Percentiles rank a stretch among this genome's conserved stretches.
phyloP scores from a whole-genome alignment of 2,888 invertebrate genomes.

The Apamea sordens region DNA sequence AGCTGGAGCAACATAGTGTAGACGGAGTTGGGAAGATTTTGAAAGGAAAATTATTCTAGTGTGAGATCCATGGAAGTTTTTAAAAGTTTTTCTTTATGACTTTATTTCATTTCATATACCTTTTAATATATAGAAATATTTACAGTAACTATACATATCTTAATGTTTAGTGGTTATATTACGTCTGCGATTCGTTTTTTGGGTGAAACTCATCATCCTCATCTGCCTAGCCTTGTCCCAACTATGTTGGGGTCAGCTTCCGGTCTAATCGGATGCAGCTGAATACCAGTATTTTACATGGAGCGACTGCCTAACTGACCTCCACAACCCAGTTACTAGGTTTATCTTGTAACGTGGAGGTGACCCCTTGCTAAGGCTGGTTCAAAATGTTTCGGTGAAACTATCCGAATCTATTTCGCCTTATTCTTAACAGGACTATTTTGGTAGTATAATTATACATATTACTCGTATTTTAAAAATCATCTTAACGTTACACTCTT shows the following conservation, averaged over 20 bases:
- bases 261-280: too few species aligned
- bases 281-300: too few species aligned
- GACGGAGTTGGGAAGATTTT: conserved; percentile 39
- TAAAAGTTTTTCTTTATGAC: conserved; percentile 23
- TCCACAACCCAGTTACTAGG: too few species aligned
- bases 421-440: not conserved
- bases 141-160: not conserved
- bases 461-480: too few species aligned
- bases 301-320: too few species aligned
- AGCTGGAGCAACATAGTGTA: conserved; percentile 26
- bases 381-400: not conserved
- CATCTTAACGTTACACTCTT: not conserved
- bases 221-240: too few species aligned
- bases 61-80: conserved; percentile 18
- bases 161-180: not conserved
- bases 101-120: not conserved
- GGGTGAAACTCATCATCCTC: not conserved
- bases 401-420: not conserved
- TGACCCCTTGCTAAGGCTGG: too few species aligned
- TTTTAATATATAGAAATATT: not conserved
- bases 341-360: too few species aligned
- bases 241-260: too few species aligned
- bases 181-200: not conserved
- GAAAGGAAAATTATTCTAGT: conserved; percentile 52
- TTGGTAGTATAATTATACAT: too few species aligned